Percentiles rank a stretch among this genome's conserved stretches.
Conservation (phyloP, 2,888 invertebrate genomes). For the Drosophila mayaguana region DNA sequence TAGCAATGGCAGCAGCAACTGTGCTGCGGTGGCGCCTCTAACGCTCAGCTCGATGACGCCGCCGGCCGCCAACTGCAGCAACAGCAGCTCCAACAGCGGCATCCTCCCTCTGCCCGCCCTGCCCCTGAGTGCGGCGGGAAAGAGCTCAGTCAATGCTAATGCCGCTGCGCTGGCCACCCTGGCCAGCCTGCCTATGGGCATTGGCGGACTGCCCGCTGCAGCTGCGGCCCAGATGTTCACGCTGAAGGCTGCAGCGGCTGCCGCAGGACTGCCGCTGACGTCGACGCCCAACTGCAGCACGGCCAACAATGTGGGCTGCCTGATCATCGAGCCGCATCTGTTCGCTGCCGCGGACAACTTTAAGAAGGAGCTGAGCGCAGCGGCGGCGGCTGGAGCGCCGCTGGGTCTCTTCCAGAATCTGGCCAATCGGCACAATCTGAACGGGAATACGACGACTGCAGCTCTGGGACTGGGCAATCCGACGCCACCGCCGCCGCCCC, state of each 20-base stretch:
- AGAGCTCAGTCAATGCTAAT: slow-evolving; percentile 48
- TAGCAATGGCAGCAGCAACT: slow-evolving; percentile 66
- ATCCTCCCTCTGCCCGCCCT: slow-evolving; percentile 72
- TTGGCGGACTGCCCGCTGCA: slow-evolving; percentile 51
- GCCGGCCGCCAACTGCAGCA: slow-evolving; percentile 37
- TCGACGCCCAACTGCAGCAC: slow-evolving; percentile 70
- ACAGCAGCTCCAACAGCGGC: slow-evolving; percentile 44
- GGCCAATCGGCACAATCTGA: slow-evolving; percentile 60
- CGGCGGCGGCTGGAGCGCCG: slow-evolving; percentile 73
- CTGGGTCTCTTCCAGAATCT: slow-evolving; percentile 79
- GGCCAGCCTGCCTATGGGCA: slow-evolving; percentile 60
- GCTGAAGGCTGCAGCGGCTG: slow-evolving; percentile 66
- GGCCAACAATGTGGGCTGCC: slow-evolving; percentile 77
- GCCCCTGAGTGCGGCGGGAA: slow-evolving; percentile 49
- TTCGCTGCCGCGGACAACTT: slow-evolving; percentile 82
- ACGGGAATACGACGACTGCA: slow-evolving; percentile 34
- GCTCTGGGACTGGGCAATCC: slow-evolving; percentile 38
- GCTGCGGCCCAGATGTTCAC: slow-evolving; percentile 75
- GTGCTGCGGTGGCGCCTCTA: slow-evolving; percentile 64
- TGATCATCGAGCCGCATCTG: slow-evolving; percentile 81
- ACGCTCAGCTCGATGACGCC: slow-evolving; percentile 57
- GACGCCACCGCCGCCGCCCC: slow-evolving; percentile 69
- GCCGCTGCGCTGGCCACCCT: slow-evolving; percentile 55
- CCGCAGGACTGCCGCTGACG: slow-evolving; percentile 66
- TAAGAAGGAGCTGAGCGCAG: slow-evolving; percentile 79